A percentile compares a stretch with the other conserved stretches of the same genome.
Conservation (phyloP, 2,888 invertebrate species). For the Drosophila neotestacea region DNA sequence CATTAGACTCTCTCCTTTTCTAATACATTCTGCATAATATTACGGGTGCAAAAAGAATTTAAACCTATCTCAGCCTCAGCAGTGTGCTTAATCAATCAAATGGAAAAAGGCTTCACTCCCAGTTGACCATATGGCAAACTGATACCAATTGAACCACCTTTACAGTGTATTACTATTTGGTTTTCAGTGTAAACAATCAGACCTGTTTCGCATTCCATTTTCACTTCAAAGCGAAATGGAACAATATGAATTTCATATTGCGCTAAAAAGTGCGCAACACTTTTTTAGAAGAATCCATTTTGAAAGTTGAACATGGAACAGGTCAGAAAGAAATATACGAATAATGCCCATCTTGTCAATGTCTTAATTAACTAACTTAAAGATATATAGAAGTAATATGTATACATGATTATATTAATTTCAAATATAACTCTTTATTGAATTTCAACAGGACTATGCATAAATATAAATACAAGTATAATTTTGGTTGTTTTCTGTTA, state of each 20-base stretch:
- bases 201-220: neutral
- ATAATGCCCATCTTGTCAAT: neutral
- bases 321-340: neutral
- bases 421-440: neutral
- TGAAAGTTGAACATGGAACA: neutral
- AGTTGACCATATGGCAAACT: neutral
- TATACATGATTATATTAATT: no score
- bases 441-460: conserved; percentile 1
- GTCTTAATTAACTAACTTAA: no score
- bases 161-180: conserved; percentile 3
- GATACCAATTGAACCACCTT: conserved; percentile 7
- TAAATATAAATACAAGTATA: neutral
- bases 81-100: conserved; percentile 38
- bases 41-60: conserved; percentile 75
- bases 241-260: neutral
- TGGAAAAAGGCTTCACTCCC: conserved; percentile 39
- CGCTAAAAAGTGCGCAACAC: conserved; percentile 8
- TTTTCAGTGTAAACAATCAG: conserved; percentile 8
- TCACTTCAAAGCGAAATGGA: neutral
- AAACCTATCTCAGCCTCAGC: conserved; percentile 46
- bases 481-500: neutral
- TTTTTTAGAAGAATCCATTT: neutral
- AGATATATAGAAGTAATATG: no score
- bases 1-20: neutral
- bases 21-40: conserved; percentile 29